Base-by-base conservation (phyloP, 2,113 vertebrate species). In the Channa maculata region DNA sequence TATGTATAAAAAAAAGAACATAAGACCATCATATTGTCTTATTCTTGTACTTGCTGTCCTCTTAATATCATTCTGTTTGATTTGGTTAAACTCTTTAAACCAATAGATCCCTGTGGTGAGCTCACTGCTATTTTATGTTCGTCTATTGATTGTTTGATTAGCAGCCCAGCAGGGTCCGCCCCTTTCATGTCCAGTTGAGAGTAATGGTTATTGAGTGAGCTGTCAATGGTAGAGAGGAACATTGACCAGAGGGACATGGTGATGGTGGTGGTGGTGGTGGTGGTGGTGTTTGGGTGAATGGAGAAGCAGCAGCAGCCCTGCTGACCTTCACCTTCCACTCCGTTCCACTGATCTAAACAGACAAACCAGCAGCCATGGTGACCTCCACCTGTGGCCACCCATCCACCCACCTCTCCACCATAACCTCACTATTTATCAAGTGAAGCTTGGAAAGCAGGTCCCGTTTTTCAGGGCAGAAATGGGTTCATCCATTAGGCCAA, bases 161-260 rank as follows among this genome's bases (percentile, higher is more conserved):
- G 88, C 63, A 41, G 74, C 54, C 61, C 81, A 79, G 85, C 49
- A 0, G 71, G 84, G 72, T 86, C 85, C 82, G 69, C 88, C 90
- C 84, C 82, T 86, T 86, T 76, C 86, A 82, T 84, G 86, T 92
- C 86, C 75, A 79, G 76, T 86, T 79, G 76, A 89, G 86, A 91
- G 86, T 91, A 93, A 92, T 91, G 89, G 86, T 83, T 91, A 91
- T 91, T 90, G 92, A 93, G 79, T 88, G 84, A 80, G 59, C 79
- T 89, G 91, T 91, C 88, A 78, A 89, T 91, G 85, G 63, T 71
- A 48, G 85, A 67, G 82, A 79, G 84, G 87, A 58, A 74, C 77
- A 85, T 63, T 86, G 88, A 87, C 82, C 78, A 83, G 33, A 82
- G 71, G 48, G 86, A 60, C 54, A 61, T n/a, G 37, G 59, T 60